phyloP scores from a whole-genome alignment of 2,888 invertebrate genomes.

The Pandemis heparana region DNA sequence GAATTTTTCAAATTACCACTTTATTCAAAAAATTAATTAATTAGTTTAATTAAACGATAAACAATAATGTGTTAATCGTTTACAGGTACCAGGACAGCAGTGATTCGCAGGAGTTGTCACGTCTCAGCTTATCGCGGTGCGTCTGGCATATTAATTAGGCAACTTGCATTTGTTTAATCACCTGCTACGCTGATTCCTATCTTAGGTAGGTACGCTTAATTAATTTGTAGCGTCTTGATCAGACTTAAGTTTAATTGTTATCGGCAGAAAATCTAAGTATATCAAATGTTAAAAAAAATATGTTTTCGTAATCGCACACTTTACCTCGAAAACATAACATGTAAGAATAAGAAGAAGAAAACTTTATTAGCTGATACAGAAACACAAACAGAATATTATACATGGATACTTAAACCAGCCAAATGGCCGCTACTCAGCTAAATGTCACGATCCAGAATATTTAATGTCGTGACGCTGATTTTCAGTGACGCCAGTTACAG shows the following conservation, averaged over 20 bases:
- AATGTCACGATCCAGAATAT: no score
- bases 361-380: no score
- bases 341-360: no score
- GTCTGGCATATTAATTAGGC: conserved; percentile 83
- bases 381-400: no score
- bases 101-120: conserved; percentile 71
- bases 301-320: no score
- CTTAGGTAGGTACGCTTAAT: conserved; percentile 72
- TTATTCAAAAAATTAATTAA: background rate
- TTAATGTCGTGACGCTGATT: no score
- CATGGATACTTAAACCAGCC: no score
- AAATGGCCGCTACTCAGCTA: no score
- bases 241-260: conserved; percentile 55
- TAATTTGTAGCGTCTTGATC: conserved; percentile 71
- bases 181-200: conserved; percentile 79
- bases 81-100: conserved; percentile 63
- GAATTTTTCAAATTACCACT: no score
- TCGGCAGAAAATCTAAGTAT: conserved; percentile 43
- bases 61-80: conserved; percentile 76
- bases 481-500: no score
- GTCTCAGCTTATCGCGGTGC: conserved; percentile 70
- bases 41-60: conserved; percentile 52
- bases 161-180: conserved; percentile 83
- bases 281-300: no score
- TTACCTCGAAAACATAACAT: no score